A percentile compares a stretch with the other conserved stretches of the same genome.
Conservation (phyloP, 1,140 invertebrate species). For the Chionoecetes opilio region DNA sequence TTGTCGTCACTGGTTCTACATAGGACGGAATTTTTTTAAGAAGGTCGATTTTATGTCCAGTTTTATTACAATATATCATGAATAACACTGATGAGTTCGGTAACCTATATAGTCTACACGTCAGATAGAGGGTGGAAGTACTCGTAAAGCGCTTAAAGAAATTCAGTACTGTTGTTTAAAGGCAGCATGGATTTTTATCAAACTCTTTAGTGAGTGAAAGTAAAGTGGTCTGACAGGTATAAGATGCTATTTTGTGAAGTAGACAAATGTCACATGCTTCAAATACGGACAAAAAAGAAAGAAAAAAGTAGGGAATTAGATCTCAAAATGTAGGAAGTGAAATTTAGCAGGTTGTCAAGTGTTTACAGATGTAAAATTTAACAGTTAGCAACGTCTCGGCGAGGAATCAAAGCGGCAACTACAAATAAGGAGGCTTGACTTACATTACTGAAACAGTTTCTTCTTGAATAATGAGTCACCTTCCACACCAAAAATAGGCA, state of each 20-base stretch:
- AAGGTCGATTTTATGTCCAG: neutral
- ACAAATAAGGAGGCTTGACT: no score
- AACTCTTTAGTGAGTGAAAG: neutral
- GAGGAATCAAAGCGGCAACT: no score
- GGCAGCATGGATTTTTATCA: neutral
- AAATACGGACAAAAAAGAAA: no score
- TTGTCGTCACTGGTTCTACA: no score
- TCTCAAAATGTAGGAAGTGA: neutral
- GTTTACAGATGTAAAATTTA: neutral
- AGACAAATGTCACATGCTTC: neutral
- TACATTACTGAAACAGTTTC: no score
- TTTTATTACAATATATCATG: neutral
- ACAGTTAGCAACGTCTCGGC: no score
- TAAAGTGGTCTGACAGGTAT: neutral
- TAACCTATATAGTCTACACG: no score
- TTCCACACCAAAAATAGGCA: no score
- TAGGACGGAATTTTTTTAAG: no score
- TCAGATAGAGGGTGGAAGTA: neutral
- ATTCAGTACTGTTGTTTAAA: no score
- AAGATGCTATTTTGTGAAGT: neutral
- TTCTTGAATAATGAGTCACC: no score
- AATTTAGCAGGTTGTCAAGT: neutral
- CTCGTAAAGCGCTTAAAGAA: no score
- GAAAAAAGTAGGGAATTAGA: neutral
- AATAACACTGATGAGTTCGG: neutral